Percentiles rank a stretch among this genome's conserved stretches.
Evolutionary conservation across 2,888 invertebrate species (phyloP).

Genomic region (Hedya salicella): DNA sequence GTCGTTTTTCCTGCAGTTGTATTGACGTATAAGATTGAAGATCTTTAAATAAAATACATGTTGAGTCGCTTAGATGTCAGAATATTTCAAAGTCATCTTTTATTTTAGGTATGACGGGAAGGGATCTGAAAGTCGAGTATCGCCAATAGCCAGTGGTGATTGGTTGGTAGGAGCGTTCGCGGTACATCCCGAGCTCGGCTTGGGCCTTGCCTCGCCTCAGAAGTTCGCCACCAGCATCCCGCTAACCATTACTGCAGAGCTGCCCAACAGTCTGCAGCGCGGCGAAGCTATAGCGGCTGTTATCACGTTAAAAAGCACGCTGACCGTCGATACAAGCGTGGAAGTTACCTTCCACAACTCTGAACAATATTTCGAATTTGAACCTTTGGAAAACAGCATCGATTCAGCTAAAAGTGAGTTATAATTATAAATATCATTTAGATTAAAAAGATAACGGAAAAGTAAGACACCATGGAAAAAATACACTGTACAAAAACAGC

Average conservation of each 20-base stretch:
- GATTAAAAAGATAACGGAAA: no score
- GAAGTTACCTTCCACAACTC: conserved; percentile 94
- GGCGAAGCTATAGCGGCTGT: conserved; percentile 96
- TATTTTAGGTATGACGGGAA: conserved; percentile 70
- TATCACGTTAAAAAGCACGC: conserved; percentile 94
- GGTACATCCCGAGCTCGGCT: conserved; percentile 74
- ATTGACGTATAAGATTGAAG: no score
- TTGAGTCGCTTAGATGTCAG: no score
- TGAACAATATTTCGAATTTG: conserved; percentile 92
- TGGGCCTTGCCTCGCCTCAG: conserved; percentile 70
- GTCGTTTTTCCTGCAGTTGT: no score
- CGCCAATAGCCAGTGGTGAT: conserved; percentile 66
- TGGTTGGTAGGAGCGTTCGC: conserved; percentile 78
- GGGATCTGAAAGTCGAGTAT: conserved; percentile 72
- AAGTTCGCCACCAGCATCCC: conserved; percentile 74
- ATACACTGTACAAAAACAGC: no score
- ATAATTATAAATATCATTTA: no score
- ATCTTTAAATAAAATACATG: no score
- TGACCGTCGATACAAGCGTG: conserved; percentile 90
- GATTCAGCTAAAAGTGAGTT: conserved; percentile 88
- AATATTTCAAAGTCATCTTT: not conserved
- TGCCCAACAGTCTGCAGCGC: conserved; percentile 94
- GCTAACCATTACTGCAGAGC: conserved; percentile 94
- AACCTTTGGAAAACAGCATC: conserved; percentile 91
- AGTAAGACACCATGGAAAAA: no score